Evolutionary conservation across 2,888 invertebrate genomes (phyloP), one percentile per base, ranked within the genome.

Genomic region (Isotomurus palustris): DNA sequence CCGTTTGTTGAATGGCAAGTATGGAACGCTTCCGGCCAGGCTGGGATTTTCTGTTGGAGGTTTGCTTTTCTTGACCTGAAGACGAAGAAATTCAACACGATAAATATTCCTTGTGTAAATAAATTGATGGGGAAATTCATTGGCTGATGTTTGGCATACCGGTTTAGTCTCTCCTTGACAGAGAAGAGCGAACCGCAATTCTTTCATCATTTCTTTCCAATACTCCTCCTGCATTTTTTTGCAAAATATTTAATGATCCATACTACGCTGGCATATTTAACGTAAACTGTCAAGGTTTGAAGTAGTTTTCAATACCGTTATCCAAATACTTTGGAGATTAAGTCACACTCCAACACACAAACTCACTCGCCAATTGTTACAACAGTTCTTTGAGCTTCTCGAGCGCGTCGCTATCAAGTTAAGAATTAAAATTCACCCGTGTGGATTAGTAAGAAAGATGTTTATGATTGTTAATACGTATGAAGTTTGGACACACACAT

Each of bases 111-210:
- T 43, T 24, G 14, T 32, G 43, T 3, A 21, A 21, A 43, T 43
- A 43, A 43, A 43, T 24, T 14, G 35, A 14, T n/a, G n/a, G n/a
- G n/a, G n/a, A n/a, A n/a, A n/a, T 32, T 32, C 35, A 32, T 32
- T 12, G 10, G 14, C 14, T 32, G 35, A 14, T 32, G 14, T 32
- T n/a, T n/a, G n/a, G 19, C 12, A n/a, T 41, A 71, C 68, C 22
- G 71, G 71, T 63, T 72, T 73, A 38, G 66, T 68, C 25, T 69
- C 69, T 40, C 71, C 68, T 53, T 71, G 68, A 52, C 72, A 73
- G 48, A 67, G 67, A 21, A 73, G 62, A 24, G 72, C 72, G 58
- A 72, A 73, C 53, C 66, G 68, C 50, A 73, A 59, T 48, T 73
- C 73, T 51, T 71, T 69, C 35, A 60, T 62, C 60, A 73, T 69